Percentiles rank a stretch among this genome's conserved stretches.
phyloP scores from a whole-genome alignment of 2,113 vertebrate species.

The Scolopax mira region DNA sequence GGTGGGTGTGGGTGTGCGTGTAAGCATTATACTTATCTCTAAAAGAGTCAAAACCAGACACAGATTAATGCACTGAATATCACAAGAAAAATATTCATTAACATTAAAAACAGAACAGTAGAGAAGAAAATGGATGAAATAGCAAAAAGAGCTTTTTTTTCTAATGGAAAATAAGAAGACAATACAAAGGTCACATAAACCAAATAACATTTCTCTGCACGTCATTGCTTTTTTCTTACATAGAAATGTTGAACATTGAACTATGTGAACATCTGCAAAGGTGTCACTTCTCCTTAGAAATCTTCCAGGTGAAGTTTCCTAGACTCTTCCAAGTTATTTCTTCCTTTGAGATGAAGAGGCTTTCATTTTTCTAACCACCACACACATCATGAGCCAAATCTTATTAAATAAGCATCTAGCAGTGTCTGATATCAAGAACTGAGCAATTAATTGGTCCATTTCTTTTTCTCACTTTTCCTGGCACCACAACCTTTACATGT shows the following conservation, averaged over 20 bases:
- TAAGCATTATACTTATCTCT: neutral
- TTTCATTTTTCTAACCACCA: neutral
- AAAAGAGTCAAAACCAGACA: neutral
- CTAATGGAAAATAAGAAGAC: neutral
- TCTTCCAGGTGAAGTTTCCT: neutral
- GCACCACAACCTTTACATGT: neutral
- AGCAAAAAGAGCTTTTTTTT: neutral
- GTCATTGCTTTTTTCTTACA: neutral
- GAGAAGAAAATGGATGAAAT: neutral
- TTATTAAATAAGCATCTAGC: neutral
- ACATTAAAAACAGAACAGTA: neutral
- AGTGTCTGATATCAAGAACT: neutral
- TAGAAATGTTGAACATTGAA: neutral
- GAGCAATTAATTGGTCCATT: neutral
- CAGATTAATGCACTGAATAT: neutral
- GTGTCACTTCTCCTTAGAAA: neutral
- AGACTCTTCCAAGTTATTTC: neutral
- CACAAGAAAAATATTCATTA: neutral
- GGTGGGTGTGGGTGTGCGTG: too few relatives aligned
- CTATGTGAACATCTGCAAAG: neutral
- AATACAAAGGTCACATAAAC: neutral
- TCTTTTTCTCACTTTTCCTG: neutral
- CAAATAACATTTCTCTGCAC: neutral
- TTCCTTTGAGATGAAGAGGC: neutral
- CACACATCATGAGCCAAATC: neutral